Evolutionary conservation across 1,140 invertebrate genomes (phyloP), one percentile per base, ranked within the genome.

Genomic region (Aplysia californica): DNA sequence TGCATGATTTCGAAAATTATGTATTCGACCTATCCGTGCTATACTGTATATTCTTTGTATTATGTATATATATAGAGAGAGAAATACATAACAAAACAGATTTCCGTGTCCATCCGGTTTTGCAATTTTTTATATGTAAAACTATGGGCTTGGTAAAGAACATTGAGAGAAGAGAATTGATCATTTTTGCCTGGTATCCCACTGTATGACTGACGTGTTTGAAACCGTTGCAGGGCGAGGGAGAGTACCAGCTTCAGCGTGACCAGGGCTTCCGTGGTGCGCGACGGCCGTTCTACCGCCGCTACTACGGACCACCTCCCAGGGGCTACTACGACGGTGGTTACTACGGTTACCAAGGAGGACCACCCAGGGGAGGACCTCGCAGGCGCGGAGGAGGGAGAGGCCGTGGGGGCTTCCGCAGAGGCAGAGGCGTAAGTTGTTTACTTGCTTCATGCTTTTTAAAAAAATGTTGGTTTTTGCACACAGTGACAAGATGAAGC

Each of bases 321-420:
- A 78, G 70, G 15, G 33, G 69, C 33, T 75, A 70, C 44, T 39
- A 66, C 39, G 68, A 66, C 26, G 78, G 74, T 21, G 33, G 39
- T 36, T 69, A 70, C n/a, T 41, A 72, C 33, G 72, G 77, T 21
- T 77, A 76, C 66, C 78, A 77, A 39, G 77, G 81, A 41, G 84
- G 81, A 18, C 83, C 80, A 36, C 80, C 80, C 29, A 74, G 80
- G 41, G 79, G 80, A 39, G 79, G 77, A 76, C 78, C 74, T 50
- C 65, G 78, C 36, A 58, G 78, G n/a, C 75, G 76, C 59, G n/a
- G n/a, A n/a, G n/a, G n/a, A n/a, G 84, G 83, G 2, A 72, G 83
- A 41, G 82, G 82, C 0, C 76, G 84, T 26, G 84, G 84, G 18
- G 68, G 81, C n/a, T 68, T 75, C 21, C 36, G 79, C 29, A 29